Evolutionary conservation across 2,113 vertebrate genomes (phyloP).

Genomic region (Gavia stellata): DNA sequence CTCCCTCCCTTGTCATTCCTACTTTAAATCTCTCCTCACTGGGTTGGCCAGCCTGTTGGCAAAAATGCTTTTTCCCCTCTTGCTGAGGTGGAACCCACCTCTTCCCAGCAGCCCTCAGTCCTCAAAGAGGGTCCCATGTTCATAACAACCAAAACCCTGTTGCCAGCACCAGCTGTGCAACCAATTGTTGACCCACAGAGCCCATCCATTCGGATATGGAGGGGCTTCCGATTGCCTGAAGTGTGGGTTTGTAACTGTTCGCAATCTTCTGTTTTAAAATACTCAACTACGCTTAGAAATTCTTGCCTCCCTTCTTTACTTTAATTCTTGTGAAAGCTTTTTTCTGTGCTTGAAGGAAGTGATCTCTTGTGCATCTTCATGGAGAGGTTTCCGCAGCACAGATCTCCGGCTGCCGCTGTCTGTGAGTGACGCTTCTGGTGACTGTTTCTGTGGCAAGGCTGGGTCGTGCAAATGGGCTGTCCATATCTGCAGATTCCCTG

Average conservation of each 20-base stretch:
- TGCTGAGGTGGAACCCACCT: not conserved
- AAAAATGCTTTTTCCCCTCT: not conserved
- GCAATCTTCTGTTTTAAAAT: not conserved
- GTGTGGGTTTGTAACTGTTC: not conserved
- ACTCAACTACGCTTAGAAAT: not conserved
- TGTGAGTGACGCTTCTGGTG: not conserved
- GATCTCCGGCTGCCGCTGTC: rapidly evolving
- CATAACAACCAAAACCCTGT: no score
- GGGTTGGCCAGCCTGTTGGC: not conserved
- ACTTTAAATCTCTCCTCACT: not conserved
- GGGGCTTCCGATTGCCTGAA: not conserved
- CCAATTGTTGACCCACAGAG: not conserved
- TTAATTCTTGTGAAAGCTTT: not conserved
- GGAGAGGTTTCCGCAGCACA: not conserved
- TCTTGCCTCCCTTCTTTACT: not conserved
- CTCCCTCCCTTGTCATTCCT: not conserved
- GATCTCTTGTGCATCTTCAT: not conserved
- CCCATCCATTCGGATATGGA: not conserved
- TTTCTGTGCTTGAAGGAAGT: not conserved
- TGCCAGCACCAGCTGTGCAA: not conserved
- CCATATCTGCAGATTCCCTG: not conserved
- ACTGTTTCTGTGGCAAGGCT: not conserved
- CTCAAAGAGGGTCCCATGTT: not conserved
- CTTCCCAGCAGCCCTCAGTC: not conserved
- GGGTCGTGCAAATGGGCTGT: not conserved